These are phyloP conservation scores for Marcusenius ussheri DNA, from an alignment of 2,113 vertebrate genomes.

Conservation along the genomic window DNA sequence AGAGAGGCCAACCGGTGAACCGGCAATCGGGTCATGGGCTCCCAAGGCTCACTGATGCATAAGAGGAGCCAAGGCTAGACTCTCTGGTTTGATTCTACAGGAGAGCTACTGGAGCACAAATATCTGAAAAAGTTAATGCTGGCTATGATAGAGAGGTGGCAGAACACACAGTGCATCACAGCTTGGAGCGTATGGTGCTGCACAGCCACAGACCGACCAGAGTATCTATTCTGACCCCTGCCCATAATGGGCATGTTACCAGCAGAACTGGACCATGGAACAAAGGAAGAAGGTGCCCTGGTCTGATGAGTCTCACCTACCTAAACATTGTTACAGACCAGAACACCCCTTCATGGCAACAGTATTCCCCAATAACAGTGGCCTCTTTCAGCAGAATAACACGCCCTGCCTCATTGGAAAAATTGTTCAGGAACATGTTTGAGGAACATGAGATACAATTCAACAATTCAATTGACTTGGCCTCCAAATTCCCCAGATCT, in stretches of 20 bases:
- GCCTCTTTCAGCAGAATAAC: background rate
- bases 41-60: background rate
- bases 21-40: background rate
- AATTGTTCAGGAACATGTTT: background rate
- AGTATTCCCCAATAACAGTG: background rate
- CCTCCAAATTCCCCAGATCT: background rate
- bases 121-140: background rate
- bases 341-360: background rate
- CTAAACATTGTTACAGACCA: background rate
- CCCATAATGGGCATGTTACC: background rate
- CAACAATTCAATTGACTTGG: background rate
- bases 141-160: background rate
- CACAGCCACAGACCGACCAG: background rate
- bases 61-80: background rate
- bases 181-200: background rate
- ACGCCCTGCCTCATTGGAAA: background rate
- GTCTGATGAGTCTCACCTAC: background rate
- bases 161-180: background rate
- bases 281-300: background rate
- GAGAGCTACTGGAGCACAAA: background rate
- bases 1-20: background rate
- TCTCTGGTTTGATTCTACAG: background rate
- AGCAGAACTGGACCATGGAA: background rate
- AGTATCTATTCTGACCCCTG: background rate
- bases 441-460: background rate